Conservation (phyloP, 2,797 vertebrate genomes). For the Pempheris klunzingeri region DNA sequence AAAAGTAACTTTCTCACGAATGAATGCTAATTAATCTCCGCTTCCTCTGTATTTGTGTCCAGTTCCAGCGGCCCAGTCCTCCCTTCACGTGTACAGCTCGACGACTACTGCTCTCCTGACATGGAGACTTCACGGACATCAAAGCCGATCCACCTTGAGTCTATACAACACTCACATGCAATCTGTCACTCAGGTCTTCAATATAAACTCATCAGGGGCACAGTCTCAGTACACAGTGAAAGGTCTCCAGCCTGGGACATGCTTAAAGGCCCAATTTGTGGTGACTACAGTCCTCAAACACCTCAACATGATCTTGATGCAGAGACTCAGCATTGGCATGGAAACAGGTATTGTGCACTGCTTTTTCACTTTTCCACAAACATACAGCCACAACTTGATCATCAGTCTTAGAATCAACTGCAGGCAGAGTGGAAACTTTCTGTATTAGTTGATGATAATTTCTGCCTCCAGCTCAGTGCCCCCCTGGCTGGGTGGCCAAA, state of each 20-base stretch:
- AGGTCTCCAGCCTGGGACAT: slow-evolving; percentile 83
- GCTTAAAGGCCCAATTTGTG: slow-evolving; percentile 80
- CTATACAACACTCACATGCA: slow-evolving; percentile 56
- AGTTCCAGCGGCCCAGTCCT: slow-evolving; percentile 71
- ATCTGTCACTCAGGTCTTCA: slow-evolving; percentile 39
- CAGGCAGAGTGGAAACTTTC: not conserved
- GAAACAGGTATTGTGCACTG: slow-evolving; percentile 87
- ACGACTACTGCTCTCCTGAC: slow-evolving; percentile 66
- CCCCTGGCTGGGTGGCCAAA: slow-evolving; percentile 86
- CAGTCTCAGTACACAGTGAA: slow-evolving; percentile 77
- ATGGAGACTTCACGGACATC: slow-evolving; percentile 64
- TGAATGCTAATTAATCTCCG: slow-evolving; percentile 4
- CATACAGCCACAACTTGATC: not conserved
- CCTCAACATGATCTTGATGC: slow-evolving; percentile 82
- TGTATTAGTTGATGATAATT: slow-evolving; percentile 9
- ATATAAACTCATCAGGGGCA: slow-evolving; percentile 45
- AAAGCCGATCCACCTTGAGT: slow-evolving; percentile 58
- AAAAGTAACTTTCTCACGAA: not conserved
- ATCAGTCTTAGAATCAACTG: not conserved
- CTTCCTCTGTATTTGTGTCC: slow-evolving; percentile 15
- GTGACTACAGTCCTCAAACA: slow-evolving; percentile 80
- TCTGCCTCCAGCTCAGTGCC: slow-evolving; percentile 85
- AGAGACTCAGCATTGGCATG: slow-evolving; percentile 81
- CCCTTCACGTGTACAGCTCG: slow-evolving; percentile 58
- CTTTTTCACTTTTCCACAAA: not conserved